Evolutionary conservation across 2,888 invertebrate genomes (phyloP), one percentile per base, ranked within the genome.

Genomic region (Tethea ocularis): DNA sequence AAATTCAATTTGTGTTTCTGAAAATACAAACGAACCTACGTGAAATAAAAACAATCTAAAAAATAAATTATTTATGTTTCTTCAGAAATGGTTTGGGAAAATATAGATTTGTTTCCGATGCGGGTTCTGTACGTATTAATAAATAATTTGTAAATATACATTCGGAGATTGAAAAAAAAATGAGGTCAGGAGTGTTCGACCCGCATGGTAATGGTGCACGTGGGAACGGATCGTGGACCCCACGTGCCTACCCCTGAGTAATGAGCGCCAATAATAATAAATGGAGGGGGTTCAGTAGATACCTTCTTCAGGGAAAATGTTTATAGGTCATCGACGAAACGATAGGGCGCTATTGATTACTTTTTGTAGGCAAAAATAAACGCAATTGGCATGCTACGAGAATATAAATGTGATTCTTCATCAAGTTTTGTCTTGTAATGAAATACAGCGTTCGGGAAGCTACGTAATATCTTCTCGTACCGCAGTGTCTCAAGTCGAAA

Each of bases 241-340:
- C 74, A 69, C 69, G 69, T 68, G 73, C 69, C 62, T 41, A 61
- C 61, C 64, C 52, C 71, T 77, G 78, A 80, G 68, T 76, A 77
- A 83, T 81, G 71, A 68, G 64, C 69, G 70, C 69, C 69, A 72
- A 74, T 79, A 75, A 78, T 80, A 82, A 82, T 70, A 77, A 78
- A 80, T 83, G 76, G 74, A 58, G 65, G 62, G 64, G 69, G 66
- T 8, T 46, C 46, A 62, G 61, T 69, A n/a, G n/a, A n/a, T n/a
- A 66, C 65, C 64, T 64, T 69, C 69, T 69, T 64, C 58, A 61
- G 58, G 64, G 64, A 57, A 58, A 56, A 71, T 75, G 67, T 73
- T 77, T 75, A 69, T 75, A 76, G 74, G 73, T 72, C 75, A 74
- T 69, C 61, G 57, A 62, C 61, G 66, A 59, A 62, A 46, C 46